phyloP scores from a whole-genome alignment of 2,113 vertebrate genomes.

The Mormyrus lacerda region DNA sequence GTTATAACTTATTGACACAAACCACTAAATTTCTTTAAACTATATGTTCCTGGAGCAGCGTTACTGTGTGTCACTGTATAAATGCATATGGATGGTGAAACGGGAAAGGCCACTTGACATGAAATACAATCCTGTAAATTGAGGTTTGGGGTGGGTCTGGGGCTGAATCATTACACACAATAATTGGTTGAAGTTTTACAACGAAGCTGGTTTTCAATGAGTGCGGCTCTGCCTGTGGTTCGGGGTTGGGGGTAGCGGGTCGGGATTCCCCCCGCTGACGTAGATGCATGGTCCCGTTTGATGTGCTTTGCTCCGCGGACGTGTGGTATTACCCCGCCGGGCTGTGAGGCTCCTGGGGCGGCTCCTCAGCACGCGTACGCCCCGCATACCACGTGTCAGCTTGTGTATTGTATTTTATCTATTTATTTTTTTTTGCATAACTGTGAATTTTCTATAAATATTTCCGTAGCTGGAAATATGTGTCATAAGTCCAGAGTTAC shows the following conservation, averaged over 20 bases:
- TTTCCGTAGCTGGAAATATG: neutral
- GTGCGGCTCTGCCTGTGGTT: neutral
- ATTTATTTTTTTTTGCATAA: neutral
- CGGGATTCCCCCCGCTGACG: neutral
- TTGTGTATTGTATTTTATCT: neutral
- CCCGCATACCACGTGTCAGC: neutral
- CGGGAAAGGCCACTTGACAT: neutral
- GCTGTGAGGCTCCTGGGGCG: neutral
- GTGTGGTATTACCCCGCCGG: neutral
- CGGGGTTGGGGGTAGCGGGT: neutral
- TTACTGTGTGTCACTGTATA: neutral
- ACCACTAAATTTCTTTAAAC: neutral
- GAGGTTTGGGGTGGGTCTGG: neutral
- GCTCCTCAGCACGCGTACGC: neutral
- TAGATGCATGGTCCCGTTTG: neutral
- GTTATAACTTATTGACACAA: neutral
- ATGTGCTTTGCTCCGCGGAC: neutral
- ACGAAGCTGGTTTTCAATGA: neutral
- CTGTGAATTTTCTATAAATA: neutral
- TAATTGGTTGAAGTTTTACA: neutral
- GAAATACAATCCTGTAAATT: neutral
- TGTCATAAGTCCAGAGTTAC: neutral
- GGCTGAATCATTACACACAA: neutral
- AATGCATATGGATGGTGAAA: neutral
- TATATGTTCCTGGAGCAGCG: neutral